Conservation (phyloP, 2,797 vertebrate genomes). For the Diglossa cyanea region DNA sequence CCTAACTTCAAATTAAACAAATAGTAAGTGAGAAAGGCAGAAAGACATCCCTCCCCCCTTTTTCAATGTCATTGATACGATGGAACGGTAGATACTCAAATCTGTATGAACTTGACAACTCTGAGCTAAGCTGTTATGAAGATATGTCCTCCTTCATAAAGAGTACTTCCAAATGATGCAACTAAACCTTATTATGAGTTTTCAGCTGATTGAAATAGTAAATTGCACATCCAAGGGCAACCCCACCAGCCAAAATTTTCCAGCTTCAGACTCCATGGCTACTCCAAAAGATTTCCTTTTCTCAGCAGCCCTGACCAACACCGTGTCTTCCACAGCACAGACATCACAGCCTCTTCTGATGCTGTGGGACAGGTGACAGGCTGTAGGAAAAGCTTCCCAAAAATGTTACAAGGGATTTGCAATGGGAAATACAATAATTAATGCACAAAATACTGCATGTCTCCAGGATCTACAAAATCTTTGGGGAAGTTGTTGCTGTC, state of each 20-base stretch:
- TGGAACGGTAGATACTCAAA: background rate
- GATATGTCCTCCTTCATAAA: background rate
- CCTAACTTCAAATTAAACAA: background rate
- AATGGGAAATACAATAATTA: background rate
- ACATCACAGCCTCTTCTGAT: background rate
- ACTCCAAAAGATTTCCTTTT: background rate
- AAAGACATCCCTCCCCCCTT: background rate
- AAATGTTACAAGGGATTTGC: background rate
- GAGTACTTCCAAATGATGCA: background rate
- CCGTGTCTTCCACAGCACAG: accelerated
- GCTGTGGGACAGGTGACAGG: accelerated
- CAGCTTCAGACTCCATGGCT: background rate
- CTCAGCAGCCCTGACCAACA: accelerated
- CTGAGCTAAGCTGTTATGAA: background rate
- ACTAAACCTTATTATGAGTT: background rate
- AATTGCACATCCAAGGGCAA: background rate
- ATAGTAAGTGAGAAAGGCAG: background rate
- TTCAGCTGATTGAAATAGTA: background rate
- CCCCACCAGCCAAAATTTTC: background rate
- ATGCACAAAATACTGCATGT: background rate
- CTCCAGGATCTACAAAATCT: background rate
- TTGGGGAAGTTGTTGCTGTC: background rate
- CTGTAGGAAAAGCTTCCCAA: background rate
- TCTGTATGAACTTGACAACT: background rate
- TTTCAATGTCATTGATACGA: background rate